Evolutionary conservation across 2,888 invertebrate species (phyloP).

Genomic region (Chromoteleia sp.): DNA sequence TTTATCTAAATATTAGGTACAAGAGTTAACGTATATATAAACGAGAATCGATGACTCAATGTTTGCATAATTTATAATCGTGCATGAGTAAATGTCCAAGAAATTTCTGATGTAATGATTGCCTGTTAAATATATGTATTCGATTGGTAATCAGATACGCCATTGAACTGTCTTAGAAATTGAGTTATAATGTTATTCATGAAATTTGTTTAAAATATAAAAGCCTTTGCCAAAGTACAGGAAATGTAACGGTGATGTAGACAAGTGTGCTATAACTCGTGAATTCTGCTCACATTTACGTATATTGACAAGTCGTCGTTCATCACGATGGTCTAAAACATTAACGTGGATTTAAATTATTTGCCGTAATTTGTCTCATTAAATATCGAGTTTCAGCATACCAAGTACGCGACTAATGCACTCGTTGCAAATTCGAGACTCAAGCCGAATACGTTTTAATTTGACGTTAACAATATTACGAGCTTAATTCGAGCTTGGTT

Average conservation of each 20-base stretch:
- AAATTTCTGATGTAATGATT: no score
- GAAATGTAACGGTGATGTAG: conserved; percentile 42
- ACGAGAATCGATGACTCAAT: no score
- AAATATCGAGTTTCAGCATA: conserved; percentile 16
- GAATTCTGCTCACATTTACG: conserved; percentile 61
- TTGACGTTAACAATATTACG: not conserved
- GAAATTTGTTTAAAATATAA: not conserved
- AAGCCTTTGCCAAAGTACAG: conserved; percentile 51
- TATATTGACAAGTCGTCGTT: conserved; percentile 64
- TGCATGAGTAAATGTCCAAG: no score
- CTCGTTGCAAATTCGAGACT: not conserved
- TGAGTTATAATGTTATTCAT: no score
- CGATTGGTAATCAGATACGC: conserved; percentile 2
- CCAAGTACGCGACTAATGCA: not conserved
- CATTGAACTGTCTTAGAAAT: no score
- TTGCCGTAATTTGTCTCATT: conserved; percentile 31
- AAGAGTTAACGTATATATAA: no score
- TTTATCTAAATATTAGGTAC: no score
- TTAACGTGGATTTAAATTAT: conserved; percentile 22
- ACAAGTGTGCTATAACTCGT: conserved; percentile 62
- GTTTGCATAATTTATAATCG: no score
- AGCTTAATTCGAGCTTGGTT: not conserved
- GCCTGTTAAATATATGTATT: no score
- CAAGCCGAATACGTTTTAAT: conserved; percentile 1
- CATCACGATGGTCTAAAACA: conserved; percentile 17